Conservation (phyloP, 2,113 vertebrate genomes). For the Menura novaehollandiae region DNA sequence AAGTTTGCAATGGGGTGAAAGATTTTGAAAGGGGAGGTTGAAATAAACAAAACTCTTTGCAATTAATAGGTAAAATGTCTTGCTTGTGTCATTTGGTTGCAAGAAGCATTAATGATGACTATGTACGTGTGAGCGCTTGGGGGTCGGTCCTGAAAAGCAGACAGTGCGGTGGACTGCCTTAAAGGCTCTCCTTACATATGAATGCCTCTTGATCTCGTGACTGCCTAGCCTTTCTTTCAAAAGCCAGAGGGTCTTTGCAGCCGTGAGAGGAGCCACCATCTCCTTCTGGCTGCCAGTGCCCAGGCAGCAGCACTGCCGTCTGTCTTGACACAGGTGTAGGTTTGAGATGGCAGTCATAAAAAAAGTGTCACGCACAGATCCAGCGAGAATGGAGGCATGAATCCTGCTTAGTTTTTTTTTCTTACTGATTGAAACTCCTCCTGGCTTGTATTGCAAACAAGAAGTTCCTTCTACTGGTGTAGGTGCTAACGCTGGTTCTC, state of each 20-base stretch:
- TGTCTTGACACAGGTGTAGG: not conserved
- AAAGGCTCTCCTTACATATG: not conserved
- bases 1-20: not conserved
- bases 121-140: not conserved
- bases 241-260: not conserved
- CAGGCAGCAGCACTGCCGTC: not conserved
- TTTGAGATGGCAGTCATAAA: not conserved
- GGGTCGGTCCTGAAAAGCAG: not conserved
- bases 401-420: not conserved
- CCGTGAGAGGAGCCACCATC: not conserved
- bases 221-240: not conserved
- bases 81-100: not conserved
- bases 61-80: not conserved
- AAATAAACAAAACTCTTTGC: not conserved
- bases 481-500: not conserved
- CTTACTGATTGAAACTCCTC: not conserved
- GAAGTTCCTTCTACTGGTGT: not conserved
- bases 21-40: not conserved
- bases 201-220: not conserved
- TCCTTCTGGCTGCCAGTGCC: not conserved
- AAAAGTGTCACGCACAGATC: accelerated
- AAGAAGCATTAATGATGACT: not conserved
- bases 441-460: not conserved
- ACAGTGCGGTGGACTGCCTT: not conserved
- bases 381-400: not conserved